Conservation (phyloP, 2,888 invertebrate genomes). For the Monoplex corrugatus region DNA sequence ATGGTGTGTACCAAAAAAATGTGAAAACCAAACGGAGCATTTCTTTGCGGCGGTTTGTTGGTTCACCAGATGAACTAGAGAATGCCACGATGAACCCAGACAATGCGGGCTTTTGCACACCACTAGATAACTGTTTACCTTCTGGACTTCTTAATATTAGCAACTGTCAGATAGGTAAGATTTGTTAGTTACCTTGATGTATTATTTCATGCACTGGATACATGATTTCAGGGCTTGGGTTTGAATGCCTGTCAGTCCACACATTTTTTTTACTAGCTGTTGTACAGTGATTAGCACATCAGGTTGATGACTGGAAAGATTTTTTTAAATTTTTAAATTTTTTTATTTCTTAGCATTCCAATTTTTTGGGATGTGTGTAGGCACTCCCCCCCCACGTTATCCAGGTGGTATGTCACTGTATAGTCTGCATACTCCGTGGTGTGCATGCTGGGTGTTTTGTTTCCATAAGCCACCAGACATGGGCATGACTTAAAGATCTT, state of each 20-base stretch:
- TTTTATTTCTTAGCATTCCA: too few species aligned
- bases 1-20: slow-evolving; percentile 67
- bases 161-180: slow-evolving; percentile 60
- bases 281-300: not conserved
- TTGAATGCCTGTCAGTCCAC: too few species aligned
- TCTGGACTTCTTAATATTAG: slow-evolving; percentile 75
- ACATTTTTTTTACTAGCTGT: not conserved
- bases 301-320: not conserved
- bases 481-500: too few species aligned
- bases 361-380: too few species aligned
- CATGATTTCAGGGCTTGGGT: too few species aligned
- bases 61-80: slow-evolving; percentile 64
- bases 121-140: slow-evolving; percentile 70
- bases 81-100: slow-evolving; percentile 74
- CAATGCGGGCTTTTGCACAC: slow-evolving; percentile 79
- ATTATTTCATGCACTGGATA: too few species aligned
- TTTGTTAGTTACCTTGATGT: not conserved
- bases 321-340: not conserved
- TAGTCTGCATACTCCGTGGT: too few species aligned
- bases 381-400: too few species aligned
- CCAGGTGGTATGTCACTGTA: too few species aligned
- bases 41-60: slow-evolving; percentile 71
- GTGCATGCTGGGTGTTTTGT: too few species aligned
- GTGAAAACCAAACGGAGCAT: slow-evolving; percentile 69
- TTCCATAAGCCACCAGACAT: too few species aligned